Base-by-base conservation (phyloP, 2,797 vertebrate species). In the Lithobates pipiens region DNA sequence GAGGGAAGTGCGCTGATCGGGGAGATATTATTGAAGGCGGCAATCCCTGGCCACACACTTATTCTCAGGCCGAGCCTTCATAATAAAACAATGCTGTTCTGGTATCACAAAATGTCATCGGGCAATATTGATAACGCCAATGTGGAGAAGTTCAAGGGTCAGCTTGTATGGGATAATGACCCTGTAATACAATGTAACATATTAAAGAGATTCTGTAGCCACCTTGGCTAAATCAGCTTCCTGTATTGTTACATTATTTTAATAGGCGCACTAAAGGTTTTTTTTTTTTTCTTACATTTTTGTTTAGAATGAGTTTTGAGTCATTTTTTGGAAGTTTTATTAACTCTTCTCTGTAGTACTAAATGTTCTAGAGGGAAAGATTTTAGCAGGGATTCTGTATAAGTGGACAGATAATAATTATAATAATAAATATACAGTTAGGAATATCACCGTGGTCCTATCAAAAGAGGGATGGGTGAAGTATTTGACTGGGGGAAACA, bases 1-100 rank as follows among this genome's bases (percentile, higher is more conserved):
- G 85, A 87, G 76, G 85, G 85, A 87, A 87, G 85, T 87, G 70
- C 81, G 85, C 74, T 39, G 85, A 87, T 87, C 50, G 63, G 76
- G 69, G 85, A 83, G 85, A 87, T 78, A 83, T 83, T 79, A 86
- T 75, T 82, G 67, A 83, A 75, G 76, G 69, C 78, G 76, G 83
- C 81, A 83, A 83, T 87, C 81, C 36, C 70, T 75, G 77, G 61
- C 81, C 42, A 29, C 50, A 78, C 67, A 74, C 76, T 83, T 73
- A 83, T 78, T 79, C 80, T 80, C 70, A 78, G 69, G 57, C 61
- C 54, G 29, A 65, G 75, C 18, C 80, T 75, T 83, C 69, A 32
- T 50, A 65, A 68, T 54, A 46, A 69, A 87, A 87, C 80, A 83
- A 79, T 83, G 61, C n/a, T 25, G 42, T 10, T 57, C 67, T 78